Evolutionary conservation across 2,113 vertebrate genomes (phyloP), one percentile per base, ranked within the genome.

Genomic region (Lanius ludovicianus): DNA sequence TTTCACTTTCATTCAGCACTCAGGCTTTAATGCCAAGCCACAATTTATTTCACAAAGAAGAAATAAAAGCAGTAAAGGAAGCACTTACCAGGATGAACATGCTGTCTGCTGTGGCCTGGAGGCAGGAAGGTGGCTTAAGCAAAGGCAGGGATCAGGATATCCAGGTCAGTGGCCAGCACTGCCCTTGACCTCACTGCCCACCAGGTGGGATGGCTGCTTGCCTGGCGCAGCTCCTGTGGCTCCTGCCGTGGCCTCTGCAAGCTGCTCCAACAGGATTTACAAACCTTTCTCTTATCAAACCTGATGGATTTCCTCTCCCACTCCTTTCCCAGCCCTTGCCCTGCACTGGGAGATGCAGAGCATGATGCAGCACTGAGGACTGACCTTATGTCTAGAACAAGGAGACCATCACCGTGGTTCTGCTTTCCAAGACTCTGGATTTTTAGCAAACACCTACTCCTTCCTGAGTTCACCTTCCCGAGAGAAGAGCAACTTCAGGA

Each of bases 361-460:
- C n/a, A 25, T 13, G 60, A 74, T 21, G 5, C 56, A 93, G 68
- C 44, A 41, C 3, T 46, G 73, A 80, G 71, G 50, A 74, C 39
- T 88, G 67, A 77, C 85, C 47, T 49, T 42, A 19, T 8, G 41
- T 35, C 88, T 62, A 75, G 64, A 78, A 68, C 1, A 13, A 83
- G 64, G 56, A 78, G 60, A 56, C 42, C 59, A 67, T 69, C 41
- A 7, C 44, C 7, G 1, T 23, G 14, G 10, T 63, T 89, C 71
- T 84, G 49, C 50, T 30, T 89, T 89, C 69, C 91, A 93, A 87
- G 53, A 33, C n/a, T 94, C 86, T 85, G 93, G 89, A 79, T 89
- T 96, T 92, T 78, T 67, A 96, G 79, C 46, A 47, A 68, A 95
- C 95, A 92, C 95, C 85, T 84, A 86, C 92, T 88, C 83, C 76